These are phyloP conservation scores for Antitype chi DNA, from an alignment of 2,888 invertebrate species.

Conservation along the genomic window DNA sequence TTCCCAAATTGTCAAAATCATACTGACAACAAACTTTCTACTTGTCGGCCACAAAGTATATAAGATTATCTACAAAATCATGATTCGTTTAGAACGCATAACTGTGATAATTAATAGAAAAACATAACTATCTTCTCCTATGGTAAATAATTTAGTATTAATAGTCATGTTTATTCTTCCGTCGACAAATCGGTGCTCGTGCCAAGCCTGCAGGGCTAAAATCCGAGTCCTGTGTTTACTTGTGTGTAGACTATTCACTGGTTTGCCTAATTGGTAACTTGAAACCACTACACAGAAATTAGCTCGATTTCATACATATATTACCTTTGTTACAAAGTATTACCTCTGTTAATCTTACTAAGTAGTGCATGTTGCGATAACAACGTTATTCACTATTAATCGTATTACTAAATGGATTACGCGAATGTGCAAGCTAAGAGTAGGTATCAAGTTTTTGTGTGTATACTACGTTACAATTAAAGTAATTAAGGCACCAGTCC, in stretches of 20 bases:
- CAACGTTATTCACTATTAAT: constrained; percentile 13
- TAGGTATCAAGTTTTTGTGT: neutral
- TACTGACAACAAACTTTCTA: no score
- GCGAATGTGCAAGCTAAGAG: neutral
- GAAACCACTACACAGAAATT: neutral
- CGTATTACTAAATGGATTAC: constrained; percentile 32
- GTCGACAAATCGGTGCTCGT: no score
- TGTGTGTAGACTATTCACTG: neutral
- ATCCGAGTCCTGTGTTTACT: neutral
- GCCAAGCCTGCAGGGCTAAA: no score
- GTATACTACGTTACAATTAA: constrained; percentile 14
- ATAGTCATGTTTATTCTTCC: no score
- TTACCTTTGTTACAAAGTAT: neutral
- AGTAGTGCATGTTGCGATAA: neutral
- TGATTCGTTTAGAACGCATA: no score
- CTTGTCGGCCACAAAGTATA: no score
- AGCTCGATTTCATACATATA: neutral
- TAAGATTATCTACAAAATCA: no score
- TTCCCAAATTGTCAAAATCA: no score
- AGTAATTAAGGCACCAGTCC: neutral
- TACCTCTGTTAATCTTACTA: neutral
- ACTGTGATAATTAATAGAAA: no score
- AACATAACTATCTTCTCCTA: no score
- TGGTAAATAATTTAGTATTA: no score
- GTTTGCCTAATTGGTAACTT: neutral